Evolutionary conservation across 2,113 vertebrate species (phyloP).

Genomic region (Alectura lathami): DNA sequence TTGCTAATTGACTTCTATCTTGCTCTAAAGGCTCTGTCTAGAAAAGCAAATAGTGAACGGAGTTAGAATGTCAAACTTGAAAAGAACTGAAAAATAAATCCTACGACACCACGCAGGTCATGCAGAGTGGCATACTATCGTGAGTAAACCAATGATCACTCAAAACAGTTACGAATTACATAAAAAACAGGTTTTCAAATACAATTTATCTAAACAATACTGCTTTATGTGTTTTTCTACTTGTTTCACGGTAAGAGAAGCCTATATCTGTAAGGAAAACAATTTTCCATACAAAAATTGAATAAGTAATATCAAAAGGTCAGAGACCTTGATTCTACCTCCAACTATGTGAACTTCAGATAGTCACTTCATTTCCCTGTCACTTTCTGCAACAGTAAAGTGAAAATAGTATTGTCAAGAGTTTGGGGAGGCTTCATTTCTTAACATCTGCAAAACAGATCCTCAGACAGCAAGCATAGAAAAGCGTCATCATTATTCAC

Average conservation of each 20-base stretch:
- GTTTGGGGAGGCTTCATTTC: neutral
- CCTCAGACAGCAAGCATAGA: neutral
- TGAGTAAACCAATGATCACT: neutral
- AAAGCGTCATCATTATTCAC: neutral
- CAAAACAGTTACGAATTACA: neutral
- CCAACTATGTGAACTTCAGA: neutral
- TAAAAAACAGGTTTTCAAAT: neutral
- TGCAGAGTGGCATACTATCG: neutral
- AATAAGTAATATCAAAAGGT: neutral
- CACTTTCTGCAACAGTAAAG: neutral
- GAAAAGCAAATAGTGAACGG: neutral
- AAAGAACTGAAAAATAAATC: conserved; percentile 32
- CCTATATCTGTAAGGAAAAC: neutral
- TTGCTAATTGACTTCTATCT: neutral
- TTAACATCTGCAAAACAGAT: conserved; percentile 6
- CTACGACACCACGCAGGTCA: neutral
- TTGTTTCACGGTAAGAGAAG: conserved; percentile 23
- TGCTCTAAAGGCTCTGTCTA: neutral
- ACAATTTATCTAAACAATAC: neutral
- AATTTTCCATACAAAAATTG: neutral
- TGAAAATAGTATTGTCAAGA: neutral
- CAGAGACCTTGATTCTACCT: neutral
- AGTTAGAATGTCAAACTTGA: neutral
- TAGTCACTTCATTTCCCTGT: neutral
- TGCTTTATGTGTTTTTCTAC: conserved; percentile 16